A percentile compares a stretch with the other conserved stretches of the same genome.
Evolutionary conservation across 2,113 vertebrate genomes (phyloP).

Genomic region (Cottus gobio): DNA sequence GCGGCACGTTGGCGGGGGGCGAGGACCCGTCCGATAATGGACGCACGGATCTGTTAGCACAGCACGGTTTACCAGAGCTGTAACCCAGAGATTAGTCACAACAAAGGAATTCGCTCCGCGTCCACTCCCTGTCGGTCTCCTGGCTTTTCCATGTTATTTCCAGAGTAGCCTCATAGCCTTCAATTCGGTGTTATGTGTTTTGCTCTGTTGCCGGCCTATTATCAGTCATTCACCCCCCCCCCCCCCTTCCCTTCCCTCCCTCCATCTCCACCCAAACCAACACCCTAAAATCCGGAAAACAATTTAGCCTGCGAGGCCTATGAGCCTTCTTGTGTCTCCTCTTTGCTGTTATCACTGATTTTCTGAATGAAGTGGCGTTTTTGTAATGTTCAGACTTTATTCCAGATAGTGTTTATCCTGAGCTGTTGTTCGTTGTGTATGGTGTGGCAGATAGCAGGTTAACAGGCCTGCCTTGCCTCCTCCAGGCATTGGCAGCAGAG

Average conservation of each 20-base stretch:
- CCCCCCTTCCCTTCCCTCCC: rapidly evolving
- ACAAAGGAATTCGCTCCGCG: conserved; percentile 77
- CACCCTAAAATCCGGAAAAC: conserved; percentile 2
- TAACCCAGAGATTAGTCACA: conserved; percentile 67
- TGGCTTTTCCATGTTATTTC: neutral
- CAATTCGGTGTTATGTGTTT: neutral
- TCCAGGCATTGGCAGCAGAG: conserved; percentile 18
- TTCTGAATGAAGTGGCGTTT: neutral
- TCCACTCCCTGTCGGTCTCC: conserved; percentile 60
- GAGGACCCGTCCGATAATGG: conserved; percentile 59
- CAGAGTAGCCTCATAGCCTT: neutral
- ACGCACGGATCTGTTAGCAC: conserved; percentile 37
- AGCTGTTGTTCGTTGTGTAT: neutral
- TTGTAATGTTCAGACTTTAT: neutral
- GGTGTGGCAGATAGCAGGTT: conserved; percentile 38
- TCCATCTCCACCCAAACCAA: conserved; percentile 26
- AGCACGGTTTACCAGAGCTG: conserved; percentile 3
- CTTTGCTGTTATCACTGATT: neutral
- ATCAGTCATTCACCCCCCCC: neutral
- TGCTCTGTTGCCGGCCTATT: neutral
- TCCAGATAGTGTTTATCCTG: neutral
- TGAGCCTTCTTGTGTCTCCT: neutral
- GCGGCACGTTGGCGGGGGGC: neutral
- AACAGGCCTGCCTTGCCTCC: conserved; percentile 44
- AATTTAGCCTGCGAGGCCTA: conserved; percentile 6